Evolutionary conservation across 2,797 vertebrate species (phyloP).

Genomic region (Crenuchus spilurus): DNA sequence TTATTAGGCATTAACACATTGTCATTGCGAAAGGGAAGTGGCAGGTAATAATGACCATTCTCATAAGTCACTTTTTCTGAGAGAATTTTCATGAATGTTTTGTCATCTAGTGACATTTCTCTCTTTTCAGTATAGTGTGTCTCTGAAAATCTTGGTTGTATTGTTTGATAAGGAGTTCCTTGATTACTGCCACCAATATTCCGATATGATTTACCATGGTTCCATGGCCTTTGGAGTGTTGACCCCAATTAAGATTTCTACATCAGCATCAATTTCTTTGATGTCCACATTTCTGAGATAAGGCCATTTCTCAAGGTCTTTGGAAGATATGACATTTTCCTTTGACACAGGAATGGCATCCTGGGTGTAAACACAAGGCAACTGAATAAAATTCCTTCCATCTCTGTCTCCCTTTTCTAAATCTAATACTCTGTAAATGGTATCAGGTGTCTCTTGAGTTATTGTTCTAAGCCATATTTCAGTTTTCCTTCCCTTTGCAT

Average conservation of each 20-base stretch:
- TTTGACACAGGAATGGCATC: background rate
- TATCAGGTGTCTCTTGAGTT: too few relatives aligned
- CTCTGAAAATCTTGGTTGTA: slow-evolving; percentile 2
- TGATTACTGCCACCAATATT: background rate
- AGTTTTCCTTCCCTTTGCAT: too few relatives aligned
- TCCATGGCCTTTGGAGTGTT: background rate
- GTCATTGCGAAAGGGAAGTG: background rate
- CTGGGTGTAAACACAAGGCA: background rate
- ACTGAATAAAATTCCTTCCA: too few relatives aligned
- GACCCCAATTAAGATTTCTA: background rate
- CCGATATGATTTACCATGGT: background rate
- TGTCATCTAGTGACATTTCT: slow-evolving; percentile 20
- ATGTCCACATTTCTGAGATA: background rate
- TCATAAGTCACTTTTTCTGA: background rate
- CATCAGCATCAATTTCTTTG: background rate
- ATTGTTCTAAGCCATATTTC: background rate
- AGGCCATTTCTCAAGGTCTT: background rate
- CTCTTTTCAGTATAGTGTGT: background rate
- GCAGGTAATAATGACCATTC: slow-evolving; percentile 8
- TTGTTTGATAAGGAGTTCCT: background rate
- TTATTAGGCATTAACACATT: slow-evolving; percentile 1
- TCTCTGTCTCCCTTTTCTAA: too few relatives aligned
- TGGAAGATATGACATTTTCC: background rate
- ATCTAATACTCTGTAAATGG: too few relatives aligned
- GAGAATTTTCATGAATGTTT: slow-evolving; percentile 5